Conservation (phyloP, 2,797 vertebrate species). For the Leontopithecus rosalia region DNA sequence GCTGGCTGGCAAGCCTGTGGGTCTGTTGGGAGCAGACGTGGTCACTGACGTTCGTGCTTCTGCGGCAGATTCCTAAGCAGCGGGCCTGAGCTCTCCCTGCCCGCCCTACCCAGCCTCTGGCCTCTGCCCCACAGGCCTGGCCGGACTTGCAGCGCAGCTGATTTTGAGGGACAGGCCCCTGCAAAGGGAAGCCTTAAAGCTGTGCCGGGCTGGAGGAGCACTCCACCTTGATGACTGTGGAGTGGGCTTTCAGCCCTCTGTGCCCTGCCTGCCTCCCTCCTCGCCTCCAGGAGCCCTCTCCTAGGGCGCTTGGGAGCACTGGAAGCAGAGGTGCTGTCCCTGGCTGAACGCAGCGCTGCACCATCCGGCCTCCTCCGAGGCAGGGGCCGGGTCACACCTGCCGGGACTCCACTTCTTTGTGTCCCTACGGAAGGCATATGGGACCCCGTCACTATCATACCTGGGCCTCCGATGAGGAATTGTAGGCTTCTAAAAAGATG, state of each 20-base stretch:
- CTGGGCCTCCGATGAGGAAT: slow-evolving; percentile 46
- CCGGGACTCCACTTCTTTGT: background rate
- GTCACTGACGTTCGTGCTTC: background rate
- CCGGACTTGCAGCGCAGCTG: background rate
- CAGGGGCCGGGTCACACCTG: fast-evolving
- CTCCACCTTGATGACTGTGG: background rate
- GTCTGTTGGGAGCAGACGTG: background rate
- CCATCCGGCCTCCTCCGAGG: background rate
- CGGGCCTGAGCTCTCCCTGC: background rate
- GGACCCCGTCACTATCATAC: slow-evolving; percentile 11
- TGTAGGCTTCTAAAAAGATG: slow-evolving; percentile 30
- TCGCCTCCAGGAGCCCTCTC: background rate
- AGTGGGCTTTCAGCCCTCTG: background rate
- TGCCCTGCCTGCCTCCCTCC: background rate
- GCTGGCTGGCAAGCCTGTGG: fast-evolving
- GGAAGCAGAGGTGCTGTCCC: background rate
- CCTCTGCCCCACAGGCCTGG: background rate
- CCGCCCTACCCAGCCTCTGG: background rate
- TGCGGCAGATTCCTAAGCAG: background rate
- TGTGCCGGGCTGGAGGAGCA: slow-evolving; percentile 26
- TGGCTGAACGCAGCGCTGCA: background rate
- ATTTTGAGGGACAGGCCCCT: background rate
- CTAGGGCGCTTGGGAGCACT: background rate
- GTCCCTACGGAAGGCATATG: slow-evolving; percentile 8
- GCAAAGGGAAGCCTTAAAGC: slow-evolving; percentile 79